Percentiles rank a stretch among this genome's conserved stretches.
Evolutionary conservation across 2,888 invertebrate species (phyloP).

Genomic region (Podabrus alpinus): DNA sequence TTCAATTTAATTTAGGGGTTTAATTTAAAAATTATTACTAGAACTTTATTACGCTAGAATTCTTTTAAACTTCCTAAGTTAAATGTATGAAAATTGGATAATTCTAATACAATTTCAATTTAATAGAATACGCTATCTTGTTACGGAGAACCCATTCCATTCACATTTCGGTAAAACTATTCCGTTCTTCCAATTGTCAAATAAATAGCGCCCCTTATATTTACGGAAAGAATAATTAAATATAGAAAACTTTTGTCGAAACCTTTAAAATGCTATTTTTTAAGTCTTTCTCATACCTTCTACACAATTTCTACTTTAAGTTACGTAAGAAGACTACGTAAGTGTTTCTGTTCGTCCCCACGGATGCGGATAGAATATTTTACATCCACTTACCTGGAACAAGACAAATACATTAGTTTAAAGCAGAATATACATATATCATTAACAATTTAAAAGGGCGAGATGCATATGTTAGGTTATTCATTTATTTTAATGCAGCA

Average conservation of each 20-base stretch:
- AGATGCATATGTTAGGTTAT: constrained; percentile 8
- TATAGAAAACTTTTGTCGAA: constrained; percentile 1
- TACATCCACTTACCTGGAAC: constrained; percentile 40
- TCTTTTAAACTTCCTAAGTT: neutral
- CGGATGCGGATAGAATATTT: constrained; percentile 33
- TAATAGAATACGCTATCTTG: neutral
- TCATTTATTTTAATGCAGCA: neutral
- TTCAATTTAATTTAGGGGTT: neutral
- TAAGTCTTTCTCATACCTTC: constrained; percentile 17
- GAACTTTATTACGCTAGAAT: neutral
- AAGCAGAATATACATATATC: constrained; percentile 32
- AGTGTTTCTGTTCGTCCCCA: constrained; percentile 28
- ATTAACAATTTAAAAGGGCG: constrained; percentile 24
- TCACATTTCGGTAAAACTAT: neutral
- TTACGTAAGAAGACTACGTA: constrained; percentile 31
- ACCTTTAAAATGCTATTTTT: constrained; percentile 19
- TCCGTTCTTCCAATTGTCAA: neutral
- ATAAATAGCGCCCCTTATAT: neutral
- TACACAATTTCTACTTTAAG: constrained; percentile 15
- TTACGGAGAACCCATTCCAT: neutral
- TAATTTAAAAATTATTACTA: neutral
- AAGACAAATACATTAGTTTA: constrained; percentile 41
- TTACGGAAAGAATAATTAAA: constrained; percentile 13
- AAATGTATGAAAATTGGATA: neutral
- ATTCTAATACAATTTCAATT: neutral